Evolutionary conservation across 1,140 invertebrate genomes (phyloP), one percentile per base, ranked within the genome.

Genomic region (Drosophila repletoides): DNA sequence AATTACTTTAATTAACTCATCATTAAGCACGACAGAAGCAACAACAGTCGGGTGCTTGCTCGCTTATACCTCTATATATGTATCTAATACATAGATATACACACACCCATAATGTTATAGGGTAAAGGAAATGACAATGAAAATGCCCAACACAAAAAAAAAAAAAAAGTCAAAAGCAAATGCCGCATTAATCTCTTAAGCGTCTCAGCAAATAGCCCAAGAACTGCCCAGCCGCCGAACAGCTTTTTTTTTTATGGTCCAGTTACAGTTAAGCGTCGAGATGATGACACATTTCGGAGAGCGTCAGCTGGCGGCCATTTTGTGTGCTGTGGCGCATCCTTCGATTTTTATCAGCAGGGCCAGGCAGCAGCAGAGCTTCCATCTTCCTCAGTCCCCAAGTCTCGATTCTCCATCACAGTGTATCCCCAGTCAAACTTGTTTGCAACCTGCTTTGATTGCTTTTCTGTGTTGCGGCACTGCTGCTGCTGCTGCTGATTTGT

Each of bases 1-100:
- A 86, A 86, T 86, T 86, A 86, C 80, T 73, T 86, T 86, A 86
- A 86, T 86, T 87, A 86, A 86, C 80, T 73, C 64, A 86, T 86
- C 80, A 86, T 80, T 83, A 83, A 71, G 70, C 75, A 66, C 80
- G 51, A 56, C 66, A 81, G 75, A 65, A 59, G 60, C 51, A 59
- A 24, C 22, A 48, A 58, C 61, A 40, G 53, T 48, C 17, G 53
- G 51, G 40, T 40, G 60, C 60, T 12, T 5, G 14, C 19, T 5
- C 7, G 22, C 10, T 4, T 22, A 10, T 14, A 21, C 1, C 19
- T 45, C 1, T 31, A 10, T 10, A 12, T 31, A 7, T 45, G 9
- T 52, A 15, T 60, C 56, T 60, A 60, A 51, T 31, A 19, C 33
- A 26, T 17, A 22, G 40, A 19, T 58, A n/a, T n/a, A n/a, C n/a